phyloP scores from a whole-genome alignment of 1,140 invertebrate species.

The Maniola jurtina region DNA sequence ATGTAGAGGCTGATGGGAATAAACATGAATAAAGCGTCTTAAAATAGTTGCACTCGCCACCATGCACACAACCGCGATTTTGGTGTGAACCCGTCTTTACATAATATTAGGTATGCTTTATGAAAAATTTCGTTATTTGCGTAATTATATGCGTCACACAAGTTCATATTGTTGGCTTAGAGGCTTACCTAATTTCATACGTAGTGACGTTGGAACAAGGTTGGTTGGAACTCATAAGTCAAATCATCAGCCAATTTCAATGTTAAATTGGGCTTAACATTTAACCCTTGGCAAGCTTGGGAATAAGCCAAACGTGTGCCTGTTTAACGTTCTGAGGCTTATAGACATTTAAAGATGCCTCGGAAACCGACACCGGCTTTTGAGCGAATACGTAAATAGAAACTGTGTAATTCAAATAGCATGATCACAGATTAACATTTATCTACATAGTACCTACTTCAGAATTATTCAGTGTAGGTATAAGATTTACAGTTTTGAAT shows the following conservation, averaged over 20 bases:
- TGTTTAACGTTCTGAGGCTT: conserved; percentile 17
- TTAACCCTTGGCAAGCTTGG: conserved; percentile 17
- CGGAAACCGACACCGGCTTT: conserved; percentile 1
- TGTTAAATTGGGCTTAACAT: conserved; percentile 20
- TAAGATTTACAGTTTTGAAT: too few species aligned
- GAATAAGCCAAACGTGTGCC: conserved; percentile 20
- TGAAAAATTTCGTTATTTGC: background rate
- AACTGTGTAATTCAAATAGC: background rate
- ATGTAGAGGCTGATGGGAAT: too few species aligned
- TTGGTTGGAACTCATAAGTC: background rate
- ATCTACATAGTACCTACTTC: too few species aligned
- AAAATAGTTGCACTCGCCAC: too few species aligned
- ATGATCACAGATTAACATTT: background rate
- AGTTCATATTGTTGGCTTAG: background rate
- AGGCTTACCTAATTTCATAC: background rate
- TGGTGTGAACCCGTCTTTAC: too few species aligned
- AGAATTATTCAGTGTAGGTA: too few species aligned
- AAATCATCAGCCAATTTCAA: conserved; percentile 11
- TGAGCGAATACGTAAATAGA: background rate
- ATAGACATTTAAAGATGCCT: conserved; percentile 8
- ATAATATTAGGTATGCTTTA: background rate
- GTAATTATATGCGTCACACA: background rate
- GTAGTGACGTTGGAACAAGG: too few species aligned
- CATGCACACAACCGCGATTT: too few species aligned
- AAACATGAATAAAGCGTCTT: too few species aligned